Evolutionary conservation across 2,888 invertebrate species (phyloP).

Genomic region (Pammene fasciana): DNA sequence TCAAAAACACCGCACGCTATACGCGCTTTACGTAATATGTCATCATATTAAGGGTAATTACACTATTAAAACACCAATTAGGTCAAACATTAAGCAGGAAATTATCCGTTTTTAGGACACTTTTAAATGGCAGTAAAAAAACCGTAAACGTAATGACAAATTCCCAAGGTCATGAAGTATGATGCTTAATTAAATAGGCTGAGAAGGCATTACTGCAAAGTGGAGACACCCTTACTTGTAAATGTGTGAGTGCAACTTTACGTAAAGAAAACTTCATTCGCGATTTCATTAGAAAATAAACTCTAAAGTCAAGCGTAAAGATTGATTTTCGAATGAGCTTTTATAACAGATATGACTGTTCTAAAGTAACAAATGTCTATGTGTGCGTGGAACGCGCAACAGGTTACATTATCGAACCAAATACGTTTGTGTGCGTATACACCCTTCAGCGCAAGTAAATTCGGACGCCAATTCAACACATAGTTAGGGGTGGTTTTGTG

Average conservation of each 20-base stretch:
- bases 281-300: background rate
- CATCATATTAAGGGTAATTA: slow-evolving; percentile 24
- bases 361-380: background rate
- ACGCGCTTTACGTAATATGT: background rate
- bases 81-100: slow-evolving; percentile 23
- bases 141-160: slow-evolving; percentile 21
- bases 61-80: slow-evolving; percentile 21
- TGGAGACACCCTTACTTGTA: slow-evolving; percentile 27
- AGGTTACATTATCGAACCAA: slow-evolving; percentile 40
- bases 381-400: slow-evolving; percentile 41
- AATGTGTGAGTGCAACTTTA: slow-evolving; percentile 8
- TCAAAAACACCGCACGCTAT: background rate
- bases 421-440: slow-evolving; percentile 27
- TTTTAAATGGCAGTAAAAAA: slow-evolving; percentile 30
- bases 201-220: slow-evolving; percentile 29
- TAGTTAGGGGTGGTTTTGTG: background rate
- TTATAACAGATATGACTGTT: background rate
- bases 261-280: background rate
- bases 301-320: background rate
- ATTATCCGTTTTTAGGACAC: slow-evolving; percentile 22
- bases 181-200: slow-evolving; percentile 33
- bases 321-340: background rate
- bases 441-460: slow-evolving; percentile 14
- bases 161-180: slow-evolving; percentile 22
- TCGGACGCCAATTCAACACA: background rate